Percentiles rank a stretch among this genome's conserved stretches.
These are phyloP conservation scores for Formica selysi DNA, from an alignment of 1,140 invertebrate species.

Conservation along the genomic window DNA sequence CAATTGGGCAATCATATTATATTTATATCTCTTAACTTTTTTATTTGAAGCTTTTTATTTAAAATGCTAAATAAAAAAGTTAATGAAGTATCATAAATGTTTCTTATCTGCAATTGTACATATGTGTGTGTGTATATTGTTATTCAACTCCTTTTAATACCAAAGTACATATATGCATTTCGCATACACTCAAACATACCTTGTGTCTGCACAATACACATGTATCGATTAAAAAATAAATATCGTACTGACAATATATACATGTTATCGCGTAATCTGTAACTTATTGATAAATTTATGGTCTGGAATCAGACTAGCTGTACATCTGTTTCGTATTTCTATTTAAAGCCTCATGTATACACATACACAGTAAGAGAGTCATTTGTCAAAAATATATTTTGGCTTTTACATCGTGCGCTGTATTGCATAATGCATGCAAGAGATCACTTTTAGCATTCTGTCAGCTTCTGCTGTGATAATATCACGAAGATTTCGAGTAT, in stretches of 20 bases:
- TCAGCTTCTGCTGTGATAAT: neutral
- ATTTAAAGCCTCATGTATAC: slow-evolving; percentile 37
- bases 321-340: slow-evolving; percentile 38
- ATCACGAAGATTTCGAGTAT: neutral
- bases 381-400: slow-evolving; percentile 50
- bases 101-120: neutral
- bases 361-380: slow-evolving; percentile 9
- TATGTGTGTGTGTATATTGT: neutral
- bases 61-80: slow-evolving; percentile 16
- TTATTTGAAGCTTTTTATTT: slow-evolving; percentile 4
- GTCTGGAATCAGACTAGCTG: slow-evolving; percentile 30
- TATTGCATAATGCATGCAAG: neutral
- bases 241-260: slow-evolving; percentile 28
- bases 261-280: slow-evolving; percentile 9
- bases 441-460: neutral
- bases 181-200: neutral
- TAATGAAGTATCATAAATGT: neutral
- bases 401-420: neutral
- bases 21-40: neutral
- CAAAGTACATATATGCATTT: slow-evolving; percentile 20
- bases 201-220: neutral
- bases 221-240: slow-evolving; percentile 18
- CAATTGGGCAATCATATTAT: neutral
- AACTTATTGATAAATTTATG: slow-evolving; percentile 41
- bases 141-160: slow-evolving; percentile 29